Evolutionary conservation across 2,888 invertebrate genomes (phyloP), one percentile per base, ranked within the genome.

Genomic region (Tiphia femorata): DNA sequence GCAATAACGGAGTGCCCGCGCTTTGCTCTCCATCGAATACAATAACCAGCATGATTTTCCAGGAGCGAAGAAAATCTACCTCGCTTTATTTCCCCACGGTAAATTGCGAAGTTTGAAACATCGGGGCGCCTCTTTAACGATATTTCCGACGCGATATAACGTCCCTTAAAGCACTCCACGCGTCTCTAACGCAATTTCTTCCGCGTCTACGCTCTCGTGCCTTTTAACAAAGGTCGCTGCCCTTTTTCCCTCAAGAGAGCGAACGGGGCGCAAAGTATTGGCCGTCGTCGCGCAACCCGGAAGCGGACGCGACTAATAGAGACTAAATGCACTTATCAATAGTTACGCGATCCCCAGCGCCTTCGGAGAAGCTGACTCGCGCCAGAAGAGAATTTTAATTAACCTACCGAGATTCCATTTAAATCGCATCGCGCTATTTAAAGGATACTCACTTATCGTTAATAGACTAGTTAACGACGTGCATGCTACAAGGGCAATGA

Each of bases 241-340:
- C 25, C 25, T 8, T 6, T 25, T 8, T 8, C 25, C 8, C 8
- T 25, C 25, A 25, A 8, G 25, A 5, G 5, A 25, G 25, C 25
- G 6, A 5, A 6, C n/a, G 37, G 49, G 4, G 49, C 19, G 35
- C 53, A 57, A 52, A 61, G 57, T 50, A 56, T 53, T 62, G 57
- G 53, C 57, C 53, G n/a, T n/a, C n/a, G n/a, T n/a, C n/a, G 38
- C 20, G 43, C 20, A 50, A 58, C 54, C 21, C 48, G 53, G 51
- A 58, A 59, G 62, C 55, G 55, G 47, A 49, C 38, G n/a, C n/a
- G 51, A 23, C 59, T 69, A 69, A 68, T 69, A 68, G 68, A 58
- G 52, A 29, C 53, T 63, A 65, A 69, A 66, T 63, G 65, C 61
- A 63, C 62, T 68, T 63, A 38, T 57, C 53, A 61, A 68, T 59